Evolutionary conservation across 2,797 vertebrate genomes (phyloP), one percentile per base, ranked within the genome.

Genomic region (Micrastur ruficollis): DNA sequence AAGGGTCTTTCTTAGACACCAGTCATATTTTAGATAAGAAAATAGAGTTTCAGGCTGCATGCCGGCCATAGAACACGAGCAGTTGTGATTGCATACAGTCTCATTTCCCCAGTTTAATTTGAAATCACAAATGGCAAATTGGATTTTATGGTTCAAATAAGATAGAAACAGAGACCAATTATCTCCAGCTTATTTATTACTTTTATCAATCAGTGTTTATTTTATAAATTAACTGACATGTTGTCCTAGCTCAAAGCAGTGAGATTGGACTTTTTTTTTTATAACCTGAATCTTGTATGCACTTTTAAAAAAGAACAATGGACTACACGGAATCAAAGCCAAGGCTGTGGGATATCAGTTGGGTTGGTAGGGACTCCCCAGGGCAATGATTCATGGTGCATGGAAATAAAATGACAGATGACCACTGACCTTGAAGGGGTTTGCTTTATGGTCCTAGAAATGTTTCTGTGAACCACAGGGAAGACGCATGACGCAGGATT

Each of bases 161-260:
- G 78, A 93, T 67, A 88, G 97, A 97, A 98, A 97, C 63, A 98
- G 97, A 98, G 95, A 96, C 95, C 85, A 98, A 98, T 98, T 98
- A 98, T 97, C 95, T 97, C 74, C 65, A 85, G 55, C 96, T 98
- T 97, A 97, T 96, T 96, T 90, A 93, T 96, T 89, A 90, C 49
- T 91, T 97, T 92, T 95, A 96, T 94, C 80, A 95, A 86, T 82
- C 70, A 32, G 32, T 89, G 91, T 80, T 98, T 97, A 93, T 95
- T 97, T 95, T 93, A 95, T 97, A 98, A 98, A 97, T 76, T 93
- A 96, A 96, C 94, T 97, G 80, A 91, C 71, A 84, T 0, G 14
- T 53, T 80, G 46, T 66, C 71, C 40, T 91, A 94, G 44, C 47
- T 90, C 32, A 93, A 86, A 88, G 31, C 7, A 92, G 20, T 81